These are phyloP conservation scores for Melanophora roralis DNA, from an alignment of 2,888 invertebrate species.

Conservation along the genomic window DNA sequence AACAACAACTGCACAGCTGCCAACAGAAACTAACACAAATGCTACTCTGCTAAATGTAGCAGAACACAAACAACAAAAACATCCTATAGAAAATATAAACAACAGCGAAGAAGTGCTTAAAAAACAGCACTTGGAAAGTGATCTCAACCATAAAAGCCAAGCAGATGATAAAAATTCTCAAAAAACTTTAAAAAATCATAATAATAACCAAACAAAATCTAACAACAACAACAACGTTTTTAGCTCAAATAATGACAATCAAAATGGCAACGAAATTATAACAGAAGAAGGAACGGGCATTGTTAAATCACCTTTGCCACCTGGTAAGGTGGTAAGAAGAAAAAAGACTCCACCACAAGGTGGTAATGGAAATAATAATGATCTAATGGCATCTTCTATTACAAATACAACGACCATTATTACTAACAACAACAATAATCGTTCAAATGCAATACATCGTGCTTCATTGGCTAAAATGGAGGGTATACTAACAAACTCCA, in stretches of 20 bases:
- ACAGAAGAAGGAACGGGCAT: constrained; percentile 78
- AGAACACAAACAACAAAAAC: constrained; percentile 39
- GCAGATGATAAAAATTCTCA: constrained; percentile 55
- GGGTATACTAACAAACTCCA: constrained; percentile 67
- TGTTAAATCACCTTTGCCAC: constrained; percentile 83
- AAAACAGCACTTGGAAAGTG: constrained; percentile 38
- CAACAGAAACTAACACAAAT: constrained; percentile 44
- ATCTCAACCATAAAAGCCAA: constrained; percentile 60
- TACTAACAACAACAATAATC: constrained; percentile 68
- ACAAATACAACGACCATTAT: constrained; percentile 48
- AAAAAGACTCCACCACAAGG: constrained; percentile 72
- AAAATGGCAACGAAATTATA: constrained; percentile 72
- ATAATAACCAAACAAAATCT: constrained; percentile 63
- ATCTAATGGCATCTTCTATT: constrained; percentile 51
- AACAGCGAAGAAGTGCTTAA: neutral
- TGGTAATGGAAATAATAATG: constrained; percentile 51
- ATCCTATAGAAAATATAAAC: constrained; percentile 38
- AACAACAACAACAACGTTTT: constrained; percentile 67
- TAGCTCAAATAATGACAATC: constrained; percentile 70
- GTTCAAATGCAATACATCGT: constrained; percentile 77
- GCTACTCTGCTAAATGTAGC: constrained; percentile 36
- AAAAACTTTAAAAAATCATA: constrained; percentile 47
- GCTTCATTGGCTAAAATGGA: constrained; percentile 81
- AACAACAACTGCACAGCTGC: constrained; percentile 46
- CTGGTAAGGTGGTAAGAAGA: constrained; percentile 82